phyloP scores from a whole-genome alignment of 2,797 vertebrate genomes.

The Fundulus diaphanus region DNA sequence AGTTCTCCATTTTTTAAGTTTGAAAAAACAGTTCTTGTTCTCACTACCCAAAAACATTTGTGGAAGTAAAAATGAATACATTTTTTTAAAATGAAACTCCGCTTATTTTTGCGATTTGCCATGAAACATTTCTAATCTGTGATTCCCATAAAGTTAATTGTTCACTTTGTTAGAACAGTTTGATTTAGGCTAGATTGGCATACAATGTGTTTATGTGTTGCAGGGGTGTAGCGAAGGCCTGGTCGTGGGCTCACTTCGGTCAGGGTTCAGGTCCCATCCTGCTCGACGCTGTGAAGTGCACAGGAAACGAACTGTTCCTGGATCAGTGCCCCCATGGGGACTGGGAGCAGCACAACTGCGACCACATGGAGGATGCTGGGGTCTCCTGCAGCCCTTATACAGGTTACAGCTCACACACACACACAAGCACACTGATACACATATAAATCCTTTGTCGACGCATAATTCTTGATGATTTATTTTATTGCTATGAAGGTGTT shows the following conservation, averaged over 20 bases:
- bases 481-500: no score
- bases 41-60: neutral
- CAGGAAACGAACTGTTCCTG: slow-evolving; percentile 89
- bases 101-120: neutral
- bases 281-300: slow-evolving; percentile 90
- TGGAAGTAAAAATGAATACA: neutral
- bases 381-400: slow-evolving; percentile 89
- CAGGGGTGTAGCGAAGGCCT: slow-evolving; percentile 87
- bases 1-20: neutral
- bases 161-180: neutral
- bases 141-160: neutral
- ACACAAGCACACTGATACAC: slow-evolving; percentile 18
- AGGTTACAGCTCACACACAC: slow-evolving; percentile 59
- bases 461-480: no score
- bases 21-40: neutral
- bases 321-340: slow-evolving; percentile 89
- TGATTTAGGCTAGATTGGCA: neutral
- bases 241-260: slow-evolving; percentile 89
- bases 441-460: no score
- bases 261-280: slow-evolving; percentile 89
- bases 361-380: slow-evolving; percentile 94
- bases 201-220: slow-evolving; percentile 23
- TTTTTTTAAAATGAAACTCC: neutral
- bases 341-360: slow-evolving; percentile 96
- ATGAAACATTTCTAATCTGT: neutral